Evolutionary conservation across 2,888 invertebrate genomes (phyloP).

Genomic region (Oxystoma pomonae): DNA sequence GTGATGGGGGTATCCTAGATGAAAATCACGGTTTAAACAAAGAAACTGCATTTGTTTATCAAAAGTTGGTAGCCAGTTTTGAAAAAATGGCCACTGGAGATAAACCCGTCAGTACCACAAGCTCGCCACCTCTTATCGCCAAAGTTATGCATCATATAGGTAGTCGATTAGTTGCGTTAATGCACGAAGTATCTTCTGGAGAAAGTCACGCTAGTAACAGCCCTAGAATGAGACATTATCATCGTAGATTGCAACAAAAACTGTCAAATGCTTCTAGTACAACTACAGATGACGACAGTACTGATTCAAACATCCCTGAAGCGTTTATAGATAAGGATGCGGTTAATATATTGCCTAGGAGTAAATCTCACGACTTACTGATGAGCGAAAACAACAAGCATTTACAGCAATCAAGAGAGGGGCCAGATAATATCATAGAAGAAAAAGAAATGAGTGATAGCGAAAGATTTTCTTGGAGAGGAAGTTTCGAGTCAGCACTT

Average conservation of each 20-base stretch:
- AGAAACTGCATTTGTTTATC: constrained; percentile 84
- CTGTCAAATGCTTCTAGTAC: constrained; percentile 57
- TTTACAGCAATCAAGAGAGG: constrained; percentile 50
- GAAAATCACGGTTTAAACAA: constrained; percentile 55
- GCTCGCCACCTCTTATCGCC: constrained; percentile 80
- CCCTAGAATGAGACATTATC: constrained; percentile 57
- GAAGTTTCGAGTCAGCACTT: constrained; percentile 88
- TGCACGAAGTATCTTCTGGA: constrained; percentile 88
- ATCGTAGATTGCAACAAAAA: constrained; percentile 55
- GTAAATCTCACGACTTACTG: constrained; percentile 77
- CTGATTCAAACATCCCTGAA: constrained; percentile 52
- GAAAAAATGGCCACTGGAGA: constrained; percentile 67
- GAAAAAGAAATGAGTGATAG: constrained; percentile 79
- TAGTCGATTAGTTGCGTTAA: constrained; percentile 77
- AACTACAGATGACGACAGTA: constrained; percentile 69
- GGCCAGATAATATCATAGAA: constrained; percentile 54
- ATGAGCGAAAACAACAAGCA: constrained; percentile 57
- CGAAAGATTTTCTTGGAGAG: constrained; percentile 88
- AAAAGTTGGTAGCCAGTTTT: constrained; percentile 78
- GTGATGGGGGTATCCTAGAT: constrained; percentile 50
- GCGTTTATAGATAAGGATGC: constrained; percentile 47
- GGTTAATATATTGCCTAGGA: constrained; percentile 62
- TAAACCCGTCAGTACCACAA: constrained; percentile 44
- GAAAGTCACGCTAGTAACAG: constrained; percentile 58
- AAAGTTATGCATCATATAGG: constrained; percentile 93